Percentiles rank a stretch among this genome's conserved stretches.
These are phyloP conservation scores for Ivindomyrus marchei DNA, from an alignment of 2,113 vertebrate genomes.

Conservation along the genomic window DNA sequence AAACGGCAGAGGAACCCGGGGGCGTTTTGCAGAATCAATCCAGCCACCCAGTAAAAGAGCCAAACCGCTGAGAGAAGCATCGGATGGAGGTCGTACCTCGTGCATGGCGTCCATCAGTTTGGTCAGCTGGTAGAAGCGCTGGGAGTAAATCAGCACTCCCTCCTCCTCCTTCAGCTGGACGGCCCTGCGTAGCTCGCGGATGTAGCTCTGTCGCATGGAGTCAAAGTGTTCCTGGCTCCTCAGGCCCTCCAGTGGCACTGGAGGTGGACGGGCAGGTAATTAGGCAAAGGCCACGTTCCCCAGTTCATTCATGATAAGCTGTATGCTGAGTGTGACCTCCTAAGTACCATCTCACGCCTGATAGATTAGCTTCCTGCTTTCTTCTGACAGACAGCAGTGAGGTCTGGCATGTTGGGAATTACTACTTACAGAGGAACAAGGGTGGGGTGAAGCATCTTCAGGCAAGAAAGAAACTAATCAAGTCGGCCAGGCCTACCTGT, in stretches of 20 bases:
- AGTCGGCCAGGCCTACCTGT: constrained; percentile 68
- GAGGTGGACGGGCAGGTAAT: constrained; percentile 25
- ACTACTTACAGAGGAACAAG: not conserved
- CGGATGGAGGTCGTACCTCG: constrained; percentile 60
- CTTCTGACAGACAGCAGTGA: not conserved
- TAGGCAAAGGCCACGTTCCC: too few relatives aligned
- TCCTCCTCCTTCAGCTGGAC: constrained; percentile 86
- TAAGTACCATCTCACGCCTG: not conserved
- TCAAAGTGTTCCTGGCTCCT: constrained; percentile 90
- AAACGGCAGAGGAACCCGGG: not conserved
- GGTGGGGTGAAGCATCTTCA: not conserved
- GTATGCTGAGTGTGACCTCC: not conserved
- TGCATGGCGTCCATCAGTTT: constrained; percentile 93
- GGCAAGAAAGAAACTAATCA: not conserved
- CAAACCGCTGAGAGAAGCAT: not conserved
- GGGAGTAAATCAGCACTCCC: constrained; percentile 76
- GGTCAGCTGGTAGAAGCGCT: constrained; percentile 92
- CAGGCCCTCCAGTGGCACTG: constrained; percentile 92
- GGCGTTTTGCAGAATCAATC: not conserved
- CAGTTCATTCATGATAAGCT: not conserved
- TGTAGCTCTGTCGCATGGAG: constrained; percentile 92
- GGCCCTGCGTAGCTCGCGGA: constrained; percentile 83
- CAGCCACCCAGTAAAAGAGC: not conserved
- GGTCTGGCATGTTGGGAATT: not conserved
- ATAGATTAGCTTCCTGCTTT: not conserved